phyloP scores from a whole-genome alignment of 2,113 vertebrate genomes.

The Dasyornis broadbenti region DNA sequence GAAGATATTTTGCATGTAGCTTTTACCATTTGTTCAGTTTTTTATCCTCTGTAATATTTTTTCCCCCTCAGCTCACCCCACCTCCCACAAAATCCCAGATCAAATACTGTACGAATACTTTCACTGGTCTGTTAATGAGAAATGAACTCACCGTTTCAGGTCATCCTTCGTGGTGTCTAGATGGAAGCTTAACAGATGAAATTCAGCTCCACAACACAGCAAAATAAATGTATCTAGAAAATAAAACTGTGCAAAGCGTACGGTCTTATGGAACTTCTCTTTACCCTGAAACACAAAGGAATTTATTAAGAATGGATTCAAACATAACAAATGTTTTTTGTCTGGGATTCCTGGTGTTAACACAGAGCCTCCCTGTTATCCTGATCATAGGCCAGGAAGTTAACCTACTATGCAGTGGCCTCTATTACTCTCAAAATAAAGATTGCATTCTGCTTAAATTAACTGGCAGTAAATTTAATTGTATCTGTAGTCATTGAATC shows the following conservation, averaged over 20 bases:
- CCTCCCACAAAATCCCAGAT: neutral
- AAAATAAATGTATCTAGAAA: slow-evolving; percentile 84
- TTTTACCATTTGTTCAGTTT: neutral
- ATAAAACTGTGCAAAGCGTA: slow-evolving; percentile 83
- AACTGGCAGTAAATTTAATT: neutral
- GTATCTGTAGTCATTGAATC: neutral
- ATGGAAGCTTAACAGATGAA: slow-evolving; percentile 76
- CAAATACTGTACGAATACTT: neutral
- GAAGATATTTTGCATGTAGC: neutral
- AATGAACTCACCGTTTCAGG: slow-evolving; percentile 72
- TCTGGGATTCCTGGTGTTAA: neutral
- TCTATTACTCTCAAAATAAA: neutral
- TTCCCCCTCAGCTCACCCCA: neutral
- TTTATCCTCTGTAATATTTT: neutral
- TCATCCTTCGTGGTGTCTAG: slow-evolving; percentile 73
- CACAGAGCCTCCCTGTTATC: neutral
- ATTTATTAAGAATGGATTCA: neutral
- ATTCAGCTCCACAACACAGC: slow-evolving; percentile 77
- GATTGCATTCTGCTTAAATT: neutral
- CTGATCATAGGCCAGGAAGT: neutral
- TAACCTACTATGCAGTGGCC: neutral
- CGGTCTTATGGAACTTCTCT: slow-evolving; percentile 69
- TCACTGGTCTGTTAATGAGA: neutral
- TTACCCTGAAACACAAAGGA: slow-evolving; percentile 69
- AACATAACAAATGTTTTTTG: neutral